phyloP scores from a whole-genome alignment of 2,113 vertebrate genomes.

The Trichechus manatus region DNA sequence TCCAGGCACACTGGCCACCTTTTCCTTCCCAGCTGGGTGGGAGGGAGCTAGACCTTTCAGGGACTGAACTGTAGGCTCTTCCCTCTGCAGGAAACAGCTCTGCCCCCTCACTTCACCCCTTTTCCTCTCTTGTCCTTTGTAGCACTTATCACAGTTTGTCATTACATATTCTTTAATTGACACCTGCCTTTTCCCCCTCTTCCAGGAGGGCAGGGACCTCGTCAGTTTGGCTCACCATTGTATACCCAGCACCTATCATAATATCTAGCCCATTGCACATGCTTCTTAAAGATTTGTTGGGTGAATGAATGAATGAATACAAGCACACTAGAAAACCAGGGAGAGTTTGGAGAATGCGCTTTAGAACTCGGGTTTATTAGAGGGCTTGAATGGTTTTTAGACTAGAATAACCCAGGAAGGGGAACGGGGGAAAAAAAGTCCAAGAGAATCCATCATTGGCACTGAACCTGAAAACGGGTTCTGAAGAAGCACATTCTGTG shows the following conservation, averaged over 20 bases:
- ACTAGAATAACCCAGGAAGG: not conserved
- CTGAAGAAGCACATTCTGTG: not conserved
- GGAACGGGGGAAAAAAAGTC: not conserved
- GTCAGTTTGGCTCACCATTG: not conserved
- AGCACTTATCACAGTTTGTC: not conserved
- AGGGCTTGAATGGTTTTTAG: conserved; percentile 12
- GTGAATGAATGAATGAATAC: not conserved
- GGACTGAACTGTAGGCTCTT: not conserved
- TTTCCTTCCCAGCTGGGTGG: too few species aligned
- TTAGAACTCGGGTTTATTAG: conserved; percentile 28
- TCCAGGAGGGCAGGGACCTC: not conserved
- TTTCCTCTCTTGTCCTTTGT: not conserved
- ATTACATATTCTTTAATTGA: not conserved
- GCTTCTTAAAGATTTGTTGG: not conserved
- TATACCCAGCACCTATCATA: not conserved
- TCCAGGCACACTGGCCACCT: too few species aligned
- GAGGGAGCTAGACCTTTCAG: not conserved
- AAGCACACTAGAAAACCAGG: not conserved
- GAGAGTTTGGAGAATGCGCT: not conserved
- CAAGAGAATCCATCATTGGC: too few species aligned
- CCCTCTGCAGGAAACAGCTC: not conserved
- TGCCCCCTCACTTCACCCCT: not conserved
- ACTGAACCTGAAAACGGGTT: not conserved
- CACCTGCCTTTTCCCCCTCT: not conserved
- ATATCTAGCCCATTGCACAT: not conserved